Conservation (phyloP, 2,888 invertebrate genomes). For the Pecten maximus region DNA sequence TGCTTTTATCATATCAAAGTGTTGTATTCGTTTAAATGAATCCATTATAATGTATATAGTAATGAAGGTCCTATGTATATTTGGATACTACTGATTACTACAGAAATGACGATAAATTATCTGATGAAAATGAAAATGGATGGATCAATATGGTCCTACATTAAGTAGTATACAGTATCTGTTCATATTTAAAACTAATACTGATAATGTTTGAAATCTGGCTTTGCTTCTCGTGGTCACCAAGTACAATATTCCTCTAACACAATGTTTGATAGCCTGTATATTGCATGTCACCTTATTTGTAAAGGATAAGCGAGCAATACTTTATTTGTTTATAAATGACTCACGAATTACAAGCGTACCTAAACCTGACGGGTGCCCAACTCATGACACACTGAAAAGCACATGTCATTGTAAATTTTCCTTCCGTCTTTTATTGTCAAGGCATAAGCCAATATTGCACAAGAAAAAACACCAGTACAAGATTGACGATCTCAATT, state of each 20-base stretch:
- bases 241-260: neutral
- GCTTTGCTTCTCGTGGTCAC: neutral
- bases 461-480: neutral
- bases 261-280: constrained; percentile 20
- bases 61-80: too few species aligned
- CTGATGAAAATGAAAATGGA: too few species aligned
- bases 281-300: neutral
- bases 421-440: constrained; percentile 8
- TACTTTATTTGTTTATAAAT: constrained; percentile 29
- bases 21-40: too few species aligned
- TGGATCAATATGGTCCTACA: too few species aligned
- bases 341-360: neutral
- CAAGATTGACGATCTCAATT: constrained; percentile 29
- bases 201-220: too few species aligned
- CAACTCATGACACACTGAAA: neutral
- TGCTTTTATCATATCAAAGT: too few species aligned
- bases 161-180: too few species aligned
- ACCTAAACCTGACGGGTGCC: constrained; percentile 17
- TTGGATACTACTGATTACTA: too few species aligned
- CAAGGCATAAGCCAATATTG: constrained; percentile 24
- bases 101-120: too few species aligned
- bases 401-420: constrained; percentile 30
- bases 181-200: too few species aligned
- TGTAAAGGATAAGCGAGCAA: neutral
- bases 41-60: too few species aligned